Evolutionary conservation across 2,113 vertebrate genomes (phyloP), one percentile per base, ranked within the genome.

Genomic region (Chaetodon trifascialis): DNA sequence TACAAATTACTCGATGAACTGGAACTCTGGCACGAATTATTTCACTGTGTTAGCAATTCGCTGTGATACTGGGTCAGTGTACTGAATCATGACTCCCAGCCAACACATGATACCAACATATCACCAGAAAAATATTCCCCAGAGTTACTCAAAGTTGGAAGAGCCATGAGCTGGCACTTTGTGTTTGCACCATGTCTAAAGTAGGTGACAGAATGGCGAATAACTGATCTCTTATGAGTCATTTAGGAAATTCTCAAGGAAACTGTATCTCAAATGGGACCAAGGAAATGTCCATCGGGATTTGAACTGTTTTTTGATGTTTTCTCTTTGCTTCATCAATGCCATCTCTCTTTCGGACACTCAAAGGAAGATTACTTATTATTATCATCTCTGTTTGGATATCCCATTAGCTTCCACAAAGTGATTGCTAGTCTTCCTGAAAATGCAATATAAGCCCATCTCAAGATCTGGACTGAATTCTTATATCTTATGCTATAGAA

Each of bases 1-100:
- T 46, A 54, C 59, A 42, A 34, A 77, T 80, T 15, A 11, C 42
- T 74, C 36, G 4, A 51, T 25, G 70, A 73, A 40, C 7, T 49
- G 16, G 52, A 55, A 7, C 23, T 58, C 4, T 2, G 15, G 11
- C n/a, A 15, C 3, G 19, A 42, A 47, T 55, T 56, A 25, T 23
- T 23, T 76, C 36, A 47, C 52, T 55, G 8, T 36, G 56, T 34
- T 59, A 7, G 4, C 36, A 14, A 79, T 74, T 67, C 38, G 52
- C 11, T n/a, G 17, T 40, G 62, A 51, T n/a, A 23, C n/a, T 38
- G 11, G 38, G 40, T 55, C 49, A 38, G 47, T 30, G 21, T 25
- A 16, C 52, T 49, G 6, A 11, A 60, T 40, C n/a, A 14, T 6
- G 15, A 15, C 36, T 67, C 19, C n/a, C 23, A 56, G n/a, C 3